Evolutionary conservation across 2,888 invertebrate species (phyloP).

Genomic region (Acanthococcus lagerstroemiae): DNA sequence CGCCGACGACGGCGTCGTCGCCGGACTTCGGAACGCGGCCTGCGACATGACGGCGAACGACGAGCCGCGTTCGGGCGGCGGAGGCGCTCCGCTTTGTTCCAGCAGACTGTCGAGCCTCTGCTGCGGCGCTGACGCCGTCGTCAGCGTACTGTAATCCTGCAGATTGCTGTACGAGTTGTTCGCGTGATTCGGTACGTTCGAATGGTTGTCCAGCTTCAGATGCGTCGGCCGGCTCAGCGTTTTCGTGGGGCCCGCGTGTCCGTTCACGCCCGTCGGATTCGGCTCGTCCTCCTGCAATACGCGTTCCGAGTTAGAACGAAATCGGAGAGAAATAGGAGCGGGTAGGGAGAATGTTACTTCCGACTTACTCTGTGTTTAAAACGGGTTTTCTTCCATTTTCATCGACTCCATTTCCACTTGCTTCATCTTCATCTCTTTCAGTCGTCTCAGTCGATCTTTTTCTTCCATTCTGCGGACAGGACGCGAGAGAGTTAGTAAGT

Average conservation of each 20-base stretch:
- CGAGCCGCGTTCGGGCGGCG: slow-evolving; percentile 79
- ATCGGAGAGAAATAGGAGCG: neutral
- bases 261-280: neutral
- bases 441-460: slow-evolving; percentile 45
- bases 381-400: slow-evolving; percentile 44
- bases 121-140: slow-evolving; percentile 31
- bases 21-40: slow-evolving; percentile 33
- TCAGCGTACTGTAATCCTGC: slow-evolving; percentile 9
- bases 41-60: slow-evolving; percentile 68
- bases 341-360: neutral
- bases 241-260: slow-evolving; percentile 6
- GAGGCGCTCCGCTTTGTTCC: slow-evolving; percentile 44
- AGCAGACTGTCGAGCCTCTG: slow-evolving; percentile 34
- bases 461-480: slow-evolving; percentile 40
- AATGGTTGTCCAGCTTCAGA: slow-evolving; percentile 31
- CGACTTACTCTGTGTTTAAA: slow-evolving; percentile 36
- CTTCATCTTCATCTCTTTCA: slow-evolving; percentile 49
- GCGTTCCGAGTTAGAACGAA: neutral
- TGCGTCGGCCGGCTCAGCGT: slow-evolving; percentile 29
- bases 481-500: neutral
- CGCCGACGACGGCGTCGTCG: slow-evolving; percentile 11
- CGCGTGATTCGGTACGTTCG: neutral
- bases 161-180: slow-evolving; percentile 6
- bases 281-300: slow-evolving; percentile 2
- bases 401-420: slow-evolving; percentile 48